A percentile compares a stretch with the other conserved stretches of the same genome.
Conservation (phyloP, 2,888 invertebrate species). For the Hedychridium roseum region DNA sequence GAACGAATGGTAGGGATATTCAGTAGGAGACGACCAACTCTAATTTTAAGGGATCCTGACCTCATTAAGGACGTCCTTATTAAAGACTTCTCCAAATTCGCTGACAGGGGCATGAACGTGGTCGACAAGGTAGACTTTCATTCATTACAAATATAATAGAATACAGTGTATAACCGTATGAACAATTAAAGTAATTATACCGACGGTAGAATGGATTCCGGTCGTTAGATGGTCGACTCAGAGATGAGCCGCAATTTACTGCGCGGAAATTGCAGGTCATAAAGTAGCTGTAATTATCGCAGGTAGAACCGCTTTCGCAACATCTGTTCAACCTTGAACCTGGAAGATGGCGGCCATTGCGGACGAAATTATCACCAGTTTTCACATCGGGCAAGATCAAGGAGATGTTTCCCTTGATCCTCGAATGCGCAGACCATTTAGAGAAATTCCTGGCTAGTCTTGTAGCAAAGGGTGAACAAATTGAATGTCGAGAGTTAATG, state of each 20-base stretch:
- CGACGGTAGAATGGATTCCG: background rate
- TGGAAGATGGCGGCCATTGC: constrained; percentile 64
- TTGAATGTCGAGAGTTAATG: constrained; percentile 48
- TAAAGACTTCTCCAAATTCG: constrained; percentile 58
- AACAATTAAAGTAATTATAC: background rate
- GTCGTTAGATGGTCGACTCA: too few species aligned
- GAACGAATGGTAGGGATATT: constrained; percentile 61
- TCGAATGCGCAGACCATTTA: constrained; percentile 61
- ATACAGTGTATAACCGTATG: background rate
- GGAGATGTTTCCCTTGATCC: constrained; percentile 64
- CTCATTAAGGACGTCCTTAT: constrained; percentile 59
- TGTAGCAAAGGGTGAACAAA: constrained; percentile 28
- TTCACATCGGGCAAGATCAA: constrained; percentile 66
- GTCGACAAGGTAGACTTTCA: constrained; percentile 45
- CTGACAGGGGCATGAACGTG: constrained; percentile 50
- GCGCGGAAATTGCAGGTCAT: too few species aligned
- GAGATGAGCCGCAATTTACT: too few species aligned
- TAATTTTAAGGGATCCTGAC: constrained; percentile 58
- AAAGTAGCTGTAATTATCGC: background rate
- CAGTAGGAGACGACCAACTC: constrained; percentile 50
- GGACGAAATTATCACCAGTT: constrained; percentile 65
- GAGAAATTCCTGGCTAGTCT: constrained; percentile 57
- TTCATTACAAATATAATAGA: background rate
- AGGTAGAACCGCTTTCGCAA: constrained; percentile 63
- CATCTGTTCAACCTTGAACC: constrained; percentile 63